Evolutionary conservation across 2,113 vertebrate species (phyloP).

Genomic region (Polypterus bichir): DNA sequence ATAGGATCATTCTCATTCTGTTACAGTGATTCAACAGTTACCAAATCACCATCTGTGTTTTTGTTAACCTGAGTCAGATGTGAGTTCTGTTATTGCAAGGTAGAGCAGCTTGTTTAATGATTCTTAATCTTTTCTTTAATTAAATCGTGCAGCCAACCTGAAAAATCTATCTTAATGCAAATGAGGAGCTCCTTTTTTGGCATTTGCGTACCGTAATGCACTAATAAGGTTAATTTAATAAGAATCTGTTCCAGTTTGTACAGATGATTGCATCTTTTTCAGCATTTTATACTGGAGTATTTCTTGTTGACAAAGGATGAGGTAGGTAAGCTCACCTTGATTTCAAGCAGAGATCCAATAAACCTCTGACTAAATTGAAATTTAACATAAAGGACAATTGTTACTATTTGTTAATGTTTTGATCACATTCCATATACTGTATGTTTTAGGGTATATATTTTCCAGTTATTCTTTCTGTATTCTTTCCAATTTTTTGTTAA

Average conservation of each 20-base stretch:
- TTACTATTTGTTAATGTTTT: no score
- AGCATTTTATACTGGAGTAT: constrained; percentile 67
- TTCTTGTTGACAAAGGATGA: constrained; percentile 47
- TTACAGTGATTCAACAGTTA: constrained; percentile 98
- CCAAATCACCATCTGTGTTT: constrained; percentile 98
- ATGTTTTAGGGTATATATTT: no score
- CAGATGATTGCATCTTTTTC: constrained; percentile 97
- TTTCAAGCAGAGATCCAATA: not conserved
- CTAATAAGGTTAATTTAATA: constrained; percentile 99
- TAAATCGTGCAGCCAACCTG: constrained; percentile 99
- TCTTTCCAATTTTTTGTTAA: no score
- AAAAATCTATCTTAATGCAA: constrained; percentile 99
- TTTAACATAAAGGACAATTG: no score
- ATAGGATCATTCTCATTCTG: constrained; percentile 98
- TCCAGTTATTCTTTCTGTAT: no score
- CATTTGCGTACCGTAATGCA: constrained; percentile 99
- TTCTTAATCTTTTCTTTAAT: constrained; percentile 99
- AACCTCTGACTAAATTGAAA: no score
- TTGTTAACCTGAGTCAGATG: constrained; percentile 99
- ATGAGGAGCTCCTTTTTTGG: constrained; percentile 97
- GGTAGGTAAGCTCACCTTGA: constrained; percentile 31
- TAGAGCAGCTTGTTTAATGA: constrained; percentile 99
- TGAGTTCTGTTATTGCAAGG: constrained; percentile 98
- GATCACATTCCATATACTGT: no score
- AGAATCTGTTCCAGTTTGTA: constrained; percentile 98